phyloP scores from a whole-genome alignment of 2,113 vertebrate species.

The Stercorarius parasiticus region DNA sequence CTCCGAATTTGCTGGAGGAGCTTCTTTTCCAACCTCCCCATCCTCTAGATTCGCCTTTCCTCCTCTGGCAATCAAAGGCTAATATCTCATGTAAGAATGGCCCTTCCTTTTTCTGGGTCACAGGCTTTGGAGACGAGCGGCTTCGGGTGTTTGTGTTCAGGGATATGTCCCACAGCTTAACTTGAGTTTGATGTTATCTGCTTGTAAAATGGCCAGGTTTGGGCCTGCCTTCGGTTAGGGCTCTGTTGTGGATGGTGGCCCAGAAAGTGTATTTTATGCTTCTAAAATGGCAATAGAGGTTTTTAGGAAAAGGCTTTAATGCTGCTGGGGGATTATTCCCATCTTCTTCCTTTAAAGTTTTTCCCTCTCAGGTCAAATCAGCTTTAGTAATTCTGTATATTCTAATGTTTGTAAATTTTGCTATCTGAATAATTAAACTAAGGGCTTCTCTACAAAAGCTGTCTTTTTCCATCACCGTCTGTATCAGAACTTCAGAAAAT shows the following conservation, averaged over 20 bases:
- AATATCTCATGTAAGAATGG: not conserved
- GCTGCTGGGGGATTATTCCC: not conserved
- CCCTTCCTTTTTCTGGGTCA: not conserved
- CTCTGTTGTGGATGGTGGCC: not conserved
- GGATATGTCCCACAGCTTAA: fast-evolving
- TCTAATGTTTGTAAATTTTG: not conserved
- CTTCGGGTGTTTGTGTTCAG: not conserved
- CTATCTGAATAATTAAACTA: not conserved
- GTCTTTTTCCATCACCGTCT: not conserved
- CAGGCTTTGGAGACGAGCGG: not conserved
- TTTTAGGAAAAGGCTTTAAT: not conserved
- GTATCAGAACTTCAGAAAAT: not conserved
- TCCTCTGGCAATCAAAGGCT: not conserved
- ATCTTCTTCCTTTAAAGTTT: not conserved
- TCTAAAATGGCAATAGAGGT: not conserved
- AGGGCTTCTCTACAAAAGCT: not conserved
- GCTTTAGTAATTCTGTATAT: not conserved
- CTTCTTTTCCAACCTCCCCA: not conserved
- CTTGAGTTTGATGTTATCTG: fast-evolving
- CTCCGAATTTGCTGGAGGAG: not conserved
- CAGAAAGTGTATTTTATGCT: not conserved
- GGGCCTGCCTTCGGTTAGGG: not conserved
- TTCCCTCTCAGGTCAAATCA: not conserved
- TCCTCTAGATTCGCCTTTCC: not conserved
- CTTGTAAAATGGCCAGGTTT: not conserved